phyloP scores from a whole-genome alignment of 2,113 vertebrate genomes.

The Beaufortia kweichowensis region DNA sequence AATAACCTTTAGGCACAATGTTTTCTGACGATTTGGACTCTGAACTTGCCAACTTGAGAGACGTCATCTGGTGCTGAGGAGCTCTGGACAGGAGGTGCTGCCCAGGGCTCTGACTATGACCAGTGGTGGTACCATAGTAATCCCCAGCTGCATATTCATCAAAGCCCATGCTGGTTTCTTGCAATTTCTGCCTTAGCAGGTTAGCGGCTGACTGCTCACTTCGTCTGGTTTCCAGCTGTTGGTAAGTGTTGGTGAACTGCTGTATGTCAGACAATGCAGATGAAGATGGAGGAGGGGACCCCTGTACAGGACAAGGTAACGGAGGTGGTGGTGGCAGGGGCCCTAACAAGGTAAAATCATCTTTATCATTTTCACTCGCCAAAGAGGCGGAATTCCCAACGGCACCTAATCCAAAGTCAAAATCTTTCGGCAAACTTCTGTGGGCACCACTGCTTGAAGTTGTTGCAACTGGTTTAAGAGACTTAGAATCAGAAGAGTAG shows the following conservation, averaged over 20 bases:
- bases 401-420: conserved; percentile 75
- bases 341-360: conserved; percentile 73
- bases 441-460: conserved; percentile 31
- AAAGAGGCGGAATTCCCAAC: conserved; percentile 64
- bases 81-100: conserved; percentile 66
- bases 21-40: conserved; percentile 69
- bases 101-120: conserved; percentile 69
- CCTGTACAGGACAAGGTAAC: conserved; percentile 73
- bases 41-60: conserved; percentile 65
- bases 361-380: conserved; percentile 64
- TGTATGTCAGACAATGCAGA: conserved; percentile 80
- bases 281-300: conserved; percentile 76
- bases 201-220: conserved; percentile 77
- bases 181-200: conserved; percentile 76
- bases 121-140: conserved; percentile 69
- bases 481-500: conserved; percentile 69
- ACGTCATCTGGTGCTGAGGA: conserved; percentile 68
- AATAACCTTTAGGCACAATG: conserved; percentile 90
- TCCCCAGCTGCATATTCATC: conserved; percentile 75
- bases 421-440: conserved; percentile 65
- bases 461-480: conserved; percentile 59
- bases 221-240: conserved; percentile 76
- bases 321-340: conserved; percentile 77
- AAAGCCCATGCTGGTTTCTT: conserved; percentile 74
- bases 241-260: conserved; percentile 78